phyloP scores from a whole-genome alignment of 1,140 invertebrate species.

The Diachasma alloeum region DNA sequence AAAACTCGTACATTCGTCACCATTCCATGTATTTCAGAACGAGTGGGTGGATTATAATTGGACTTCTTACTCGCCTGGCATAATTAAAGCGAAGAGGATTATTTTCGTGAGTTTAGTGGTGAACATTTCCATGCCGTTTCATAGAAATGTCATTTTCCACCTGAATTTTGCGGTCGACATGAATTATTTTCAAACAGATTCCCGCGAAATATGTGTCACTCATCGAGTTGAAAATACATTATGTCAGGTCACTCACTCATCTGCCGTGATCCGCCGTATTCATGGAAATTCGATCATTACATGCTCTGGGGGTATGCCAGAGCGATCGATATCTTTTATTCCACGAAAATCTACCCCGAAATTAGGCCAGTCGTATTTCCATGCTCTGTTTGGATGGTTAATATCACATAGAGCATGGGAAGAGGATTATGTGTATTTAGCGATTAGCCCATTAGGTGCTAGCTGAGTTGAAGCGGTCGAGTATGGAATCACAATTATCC shows the following conservation, averaged over 20 bases:
- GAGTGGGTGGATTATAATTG: too few relatives aligned
- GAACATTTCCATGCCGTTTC: too few relatives aligned
- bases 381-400: not conserved
- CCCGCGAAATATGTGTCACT: not conserved
- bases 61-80: too few relatives aligned
- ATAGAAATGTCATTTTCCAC: too few relatives aligned
- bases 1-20: too few relatives aligned
- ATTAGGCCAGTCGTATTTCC: constrained; percentile 7
- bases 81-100: too few relatives aligned
- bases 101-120: too few relatives aligned
- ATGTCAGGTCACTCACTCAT: not conserved
- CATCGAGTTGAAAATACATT: not conserved
- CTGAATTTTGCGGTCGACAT: too few relatives aligned
- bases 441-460: not conserved
- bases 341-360: not conserved
- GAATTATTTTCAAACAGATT: too few relatives aligned
- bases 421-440: constrained; percentile 1
- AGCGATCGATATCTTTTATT: not conserved
- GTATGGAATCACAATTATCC: constrained; percentile 17
- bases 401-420: not conserved
- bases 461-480: constrained; percentile 6
- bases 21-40: too few relatives aligned
- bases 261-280: not conserved
- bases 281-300: not conserved
- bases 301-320: not conserved